These are phyloP conservation scores for Chesias legatella DNA, from an alignment of 2,888 invertebrate genomes.

Conservation along the genomic window DNA sequence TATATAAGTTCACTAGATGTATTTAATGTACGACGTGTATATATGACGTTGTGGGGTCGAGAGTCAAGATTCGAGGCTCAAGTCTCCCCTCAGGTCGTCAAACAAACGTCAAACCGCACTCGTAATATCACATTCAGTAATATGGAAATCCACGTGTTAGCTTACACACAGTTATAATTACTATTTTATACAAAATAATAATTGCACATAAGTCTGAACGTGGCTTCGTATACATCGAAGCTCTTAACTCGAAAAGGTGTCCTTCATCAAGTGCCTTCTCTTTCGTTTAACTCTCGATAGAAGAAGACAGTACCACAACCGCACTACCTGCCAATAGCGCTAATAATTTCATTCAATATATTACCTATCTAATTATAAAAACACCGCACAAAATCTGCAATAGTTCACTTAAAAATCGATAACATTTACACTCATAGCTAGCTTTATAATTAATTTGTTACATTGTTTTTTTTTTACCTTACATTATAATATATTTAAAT, in stretches of 20 bases:
- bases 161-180: slow-evolving; percentile 77
- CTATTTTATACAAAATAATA: slow-evolving; percentile 80
- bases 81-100: slow-evolving; percentile 46
- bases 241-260: slow-evolving; percentile 33
- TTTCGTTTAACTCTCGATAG: slow-evolving; percentile 39
- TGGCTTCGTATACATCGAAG: slow-evolving; percentile 47
- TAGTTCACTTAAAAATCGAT: slow-evolving; percentile 78
- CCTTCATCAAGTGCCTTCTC: slow-evolving; percentile 41
- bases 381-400: slow-evolving; percentile 79
- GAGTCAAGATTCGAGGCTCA: slow-evolving; percentile 23
- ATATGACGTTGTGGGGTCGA: slow-evolving; percentile 46
- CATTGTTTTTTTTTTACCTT: slow-evolving; percentile 70
- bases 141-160: slow-evolving; percentile 80
- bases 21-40: slow-evolving; percentile 69
- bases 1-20: slow-evolving; percentile 79
- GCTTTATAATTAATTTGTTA: slow-evolving; percentile 80
- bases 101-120: slow-evolving; percentile 74
- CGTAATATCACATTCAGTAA: slow-evolving; percentile 81
- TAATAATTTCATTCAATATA: slow-evolving; percentile 80
- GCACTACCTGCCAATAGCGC: slow-evolving; percentile 65
- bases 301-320: slow-evolving; percentile 55
- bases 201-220: slow-evolving; percentile 79
- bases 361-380: slow-evolving; percentile 82
- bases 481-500: slow-evolving; percentile 76
- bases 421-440: slow-evolving; percentile 81